phyloP scores from a whole-genome alignment of 2,797 vertebrate species.

The Sebastes taczanowskii region DNA sequence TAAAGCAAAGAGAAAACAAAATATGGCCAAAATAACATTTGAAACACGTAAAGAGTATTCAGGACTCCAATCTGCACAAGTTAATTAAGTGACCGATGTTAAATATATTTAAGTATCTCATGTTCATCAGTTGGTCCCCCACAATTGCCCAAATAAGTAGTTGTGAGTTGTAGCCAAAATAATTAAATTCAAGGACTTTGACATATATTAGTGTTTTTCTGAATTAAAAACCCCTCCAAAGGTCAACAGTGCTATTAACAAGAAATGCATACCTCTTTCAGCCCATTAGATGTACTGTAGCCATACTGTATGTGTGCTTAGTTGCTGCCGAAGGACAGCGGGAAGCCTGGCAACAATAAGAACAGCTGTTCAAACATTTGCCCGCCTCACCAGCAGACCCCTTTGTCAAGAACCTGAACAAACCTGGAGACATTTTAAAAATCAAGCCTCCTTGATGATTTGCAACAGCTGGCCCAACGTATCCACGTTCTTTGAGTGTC shows the following conservation, averaged over 20 bases:
- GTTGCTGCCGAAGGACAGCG: constrained; percentile 36
- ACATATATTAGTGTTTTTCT: background rate
- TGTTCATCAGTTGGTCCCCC: background rate
- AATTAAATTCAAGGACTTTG: background rate
- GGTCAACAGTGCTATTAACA: background rate
- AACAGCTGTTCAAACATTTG: constrained; percentile 80
- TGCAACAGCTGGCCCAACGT: constrained; percentile 63
- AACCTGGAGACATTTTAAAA: constrained; percentile 64
- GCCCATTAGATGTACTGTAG: constrained; percentile 11
- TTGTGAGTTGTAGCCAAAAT: background rate
- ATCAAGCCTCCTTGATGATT: constrained; percentile 41
- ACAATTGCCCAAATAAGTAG: background rate
- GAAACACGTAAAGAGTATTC: background rate
- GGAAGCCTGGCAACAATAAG: constrained; percentile 57
- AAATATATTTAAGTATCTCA: too few relatives aligned
- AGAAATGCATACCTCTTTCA: background rate
- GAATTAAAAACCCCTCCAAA: constrained; percentile 1
- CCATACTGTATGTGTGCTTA: constrained; percentile 40
- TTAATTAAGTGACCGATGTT: background rate
- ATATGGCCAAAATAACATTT: background rate
- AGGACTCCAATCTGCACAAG: background rate
- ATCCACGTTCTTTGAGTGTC: constrained; percentile 2
- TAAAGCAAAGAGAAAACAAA: background rate
- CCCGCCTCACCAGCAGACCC: constrained; percentile 43
- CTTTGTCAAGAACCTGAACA: constrained; percentile 69